Percentiles rank a stretch among this genome's conserved stretches.
phyloP scores from a whole-genome alignment of 2,888 invertebrate species.

The Cephus runcator region DNA sequence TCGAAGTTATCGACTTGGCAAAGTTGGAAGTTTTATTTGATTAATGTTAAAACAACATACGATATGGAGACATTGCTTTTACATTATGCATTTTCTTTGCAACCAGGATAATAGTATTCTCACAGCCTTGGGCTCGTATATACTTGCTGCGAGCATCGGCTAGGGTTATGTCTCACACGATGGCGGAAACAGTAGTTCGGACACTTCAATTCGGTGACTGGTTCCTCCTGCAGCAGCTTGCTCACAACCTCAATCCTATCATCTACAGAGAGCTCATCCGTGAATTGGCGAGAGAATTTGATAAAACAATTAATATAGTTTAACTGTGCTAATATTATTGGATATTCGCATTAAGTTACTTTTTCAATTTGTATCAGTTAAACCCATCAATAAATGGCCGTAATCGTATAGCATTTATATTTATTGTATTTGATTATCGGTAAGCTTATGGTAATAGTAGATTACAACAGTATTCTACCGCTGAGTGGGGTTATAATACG shows the following conservation, averaged over 20 bases:
- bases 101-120: slow-evolving; percentile 66
- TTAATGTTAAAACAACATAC: not conserved
- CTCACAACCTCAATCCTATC: slow-evolving; percentile 79
- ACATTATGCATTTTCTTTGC: slow-evolving; percentile 9
- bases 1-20: not conserved
- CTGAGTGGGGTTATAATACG: too few species aligned
- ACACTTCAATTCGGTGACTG: slow-evolving; percentile 77
- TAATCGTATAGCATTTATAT: not conserved
- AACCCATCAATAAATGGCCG: not conserved
- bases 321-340: not conserved
- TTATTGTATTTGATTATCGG: not conserved
- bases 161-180: slow-evolving; percentile 68
- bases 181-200: slow-evolving; percentile 69
- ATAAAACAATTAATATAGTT: not conserved
- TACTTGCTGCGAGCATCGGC: slow-evolving; percentile 73
- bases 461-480: not conserved
- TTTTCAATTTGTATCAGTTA: not conserved
- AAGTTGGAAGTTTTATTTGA: not conserved
- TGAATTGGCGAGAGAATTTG: slow-evolving; percentile 60
- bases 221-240: slow-evolving; percentile 80
- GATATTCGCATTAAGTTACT: not conserved
- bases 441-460: not conserved
- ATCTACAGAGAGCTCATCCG: slow-evolving; percentile 74
- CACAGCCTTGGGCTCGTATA: slow-evolving; percentile 70
- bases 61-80: not conserved